Evolutionary conservation across 2,888 invertebrate genomes (phyloP), one percentile per base, ranked within the genome.

Genomic region (Rotaria magnacalcarata): DNA sequence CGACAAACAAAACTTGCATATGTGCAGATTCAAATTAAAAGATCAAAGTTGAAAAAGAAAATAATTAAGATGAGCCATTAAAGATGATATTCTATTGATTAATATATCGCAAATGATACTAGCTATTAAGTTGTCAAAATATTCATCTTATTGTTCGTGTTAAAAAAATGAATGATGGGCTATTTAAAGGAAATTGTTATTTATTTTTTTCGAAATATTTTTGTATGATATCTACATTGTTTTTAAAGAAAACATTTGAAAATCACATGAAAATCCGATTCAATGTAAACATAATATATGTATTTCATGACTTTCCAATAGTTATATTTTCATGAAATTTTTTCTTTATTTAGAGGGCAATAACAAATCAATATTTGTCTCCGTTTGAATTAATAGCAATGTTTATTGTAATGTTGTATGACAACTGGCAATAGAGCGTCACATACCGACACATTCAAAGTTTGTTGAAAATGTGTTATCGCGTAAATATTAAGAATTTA

Each of bases 81-180:
- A 67, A 2, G 10, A 67, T n/a, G 34, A 27, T 34, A 67, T 34
- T 67, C 34, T 67, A 67, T 67, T 67, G 67, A 67, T 67, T 14
- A 67, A 67, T 67, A 67, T 14, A 14, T 67, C n/a, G 34, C 27
- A 4, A 67, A 67, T 67, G 34, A n/a, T 16, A 67, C 67, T 67
- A 67, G 27, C 34, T 34, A 67, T 67, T 67, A 67, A 34, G 27
- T 67, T 67, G 67, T 67, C 67, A 67, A 67, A 67, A 67, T 67
- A 34, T 67, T 67, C 67, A 67, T 67, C 34, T 67, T 3, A 34
- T 34, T 14, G 1, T 2, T 16, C 3, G 14, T 67, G 8, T 27
- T 50, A 11, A 8, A 50, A 34, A 67, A 27, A 67, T 67, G 16
- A 67, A 67, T 14, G 14, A 67, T 67, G n/a, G 50, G 50, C 11